Evolutionary conservation across 23 tunicate species (phyloP), one percentile per base, ranked within the genome.

Genomic region (Trididemnum nubilum): DNA sequence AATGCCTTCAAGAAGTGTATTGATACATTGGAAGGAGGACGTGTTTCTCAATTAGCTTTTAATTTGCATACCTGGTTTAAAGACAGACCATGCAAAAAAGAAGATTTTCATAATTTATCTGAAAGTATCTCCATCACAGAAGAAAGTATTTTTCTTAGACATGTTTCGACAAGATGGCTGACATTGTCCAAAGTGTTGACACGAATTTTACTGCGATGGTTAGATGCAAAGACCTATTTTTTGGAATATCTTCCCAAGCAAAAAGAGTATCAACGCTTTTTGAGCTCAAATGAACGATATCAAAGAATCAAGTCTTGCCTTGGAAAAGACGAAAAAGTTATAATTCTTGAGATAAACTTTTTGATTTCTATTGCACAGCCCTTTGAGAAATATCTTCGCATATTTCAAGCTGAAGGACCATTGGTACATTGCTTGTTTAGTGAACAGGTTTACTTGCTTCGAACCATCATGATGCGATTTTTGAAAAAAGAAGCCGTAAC

Each of bases 221-320:
- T 21, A 4, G 29, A 61, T 61, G 67, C 67, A 61, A 61, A 61
- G 29, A 61, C 29, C 28, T 61, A 15, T 61, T 61, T 61, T 61
- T 61, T 61, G 67, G 67, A 61, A n/a, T 61, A 61, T 61, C 67
- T 61, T 22, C 67, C 67, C 28, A 61, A 61, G 18, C 67, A 61
- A 61, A 61, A 61, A 24, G 67, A 61, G n/a, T 61, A 61, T 26
- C 22, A 61, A 61, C 67, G 26, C 29, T 22, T 61, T n/a, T 61
- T 61, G 67, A 24, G 29, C n/a, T 61, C 67, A 61, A 61, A 61
- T 61, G 26, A 61, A 24, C 18, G 29, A 61, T 61, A 21, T 24
- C 67, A 61, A 61, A 61, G 67, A 26, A 61, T 61, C 26, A 61
- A 24, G 26, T 61, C 67, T 24, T 61, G 67, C n/a, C 67, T 61